Percentiles rank a stretch among this genome's conserved stretches.
Conservation (phyloP, 1,140 invertebrate genomes). For the Drosophila athabasca region DNA sequence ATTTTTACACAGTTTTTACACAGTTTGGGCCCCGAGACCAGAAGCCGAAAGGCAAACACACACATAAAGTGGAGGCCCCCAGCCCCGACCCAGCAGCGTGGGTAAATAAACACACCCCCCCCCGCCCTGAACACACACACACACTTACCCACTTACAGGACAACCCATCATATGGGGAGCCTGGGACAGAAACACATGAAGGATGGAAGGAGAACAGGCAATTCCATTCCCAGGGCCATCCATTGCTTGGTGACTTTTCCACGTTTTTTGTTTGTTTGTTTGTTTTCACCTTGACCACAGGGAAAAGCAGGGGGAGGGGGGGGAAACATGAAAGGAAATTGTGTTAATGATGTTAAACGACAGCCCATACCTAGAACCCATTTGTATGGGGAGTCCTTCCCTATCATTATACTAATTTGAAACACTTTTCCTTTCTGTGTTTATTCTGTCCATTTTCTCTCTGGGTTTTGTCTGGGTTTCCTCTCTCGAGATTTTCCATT, state of each 20-base stretch:
- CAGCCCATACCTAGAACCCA: slow-evolving; percentile 12
- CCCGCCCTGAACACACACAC: too few relatives aligned
- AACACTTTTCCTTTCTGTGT: too few relatives aligned
- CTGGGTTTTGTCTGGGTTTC: too few relatives aligned
- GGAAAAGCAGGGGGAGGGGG: not conserved
- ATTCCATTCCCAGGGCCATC: slow-evolving; percentile 19
- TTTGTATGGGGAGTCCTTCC: not conserved
- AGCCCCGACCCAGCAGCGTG: slow-evolving; percentile 6
- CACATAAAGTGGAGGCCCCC: slow-evolving; percentile 27
- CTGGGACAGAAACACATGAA: slow-evolving; percentile 14
- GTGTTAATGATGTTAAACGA: slow-evolving; percentile 50
- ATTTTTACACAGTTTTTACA: slow-evolving; percentile 50
- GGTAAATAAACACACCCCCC: slow-evolving; percentile 29
- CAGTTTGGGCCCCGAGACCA: slow-evolving; percentile 5
- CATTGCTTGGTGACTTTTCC: slow-evolving; percentile 10
- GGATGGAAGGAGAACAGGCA: not conserved
- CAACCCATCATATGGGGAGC: not conserved
- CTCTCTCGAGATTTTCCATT: too few relatives aligned
- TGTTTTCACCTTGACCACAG: slow-evolving; percentile 45
- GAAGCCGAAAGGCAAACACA: slow-evolving; percentile 18
- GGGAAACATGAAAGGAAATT: slow-evolving; percentile 50
- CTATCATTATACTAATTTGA: too few relatives aligned
- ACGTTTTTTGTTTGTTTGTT: slow-evolving; percentile 30
- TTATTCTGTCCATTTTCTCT: too few relatives aligned
- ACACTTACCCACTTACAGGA: not conserved